These are phyloP conservation scores for Phymorhynchus buccinoides DNA, from an alignment of 1,140 invertebrate genomes.

Conservation along the genomic window DNA sequence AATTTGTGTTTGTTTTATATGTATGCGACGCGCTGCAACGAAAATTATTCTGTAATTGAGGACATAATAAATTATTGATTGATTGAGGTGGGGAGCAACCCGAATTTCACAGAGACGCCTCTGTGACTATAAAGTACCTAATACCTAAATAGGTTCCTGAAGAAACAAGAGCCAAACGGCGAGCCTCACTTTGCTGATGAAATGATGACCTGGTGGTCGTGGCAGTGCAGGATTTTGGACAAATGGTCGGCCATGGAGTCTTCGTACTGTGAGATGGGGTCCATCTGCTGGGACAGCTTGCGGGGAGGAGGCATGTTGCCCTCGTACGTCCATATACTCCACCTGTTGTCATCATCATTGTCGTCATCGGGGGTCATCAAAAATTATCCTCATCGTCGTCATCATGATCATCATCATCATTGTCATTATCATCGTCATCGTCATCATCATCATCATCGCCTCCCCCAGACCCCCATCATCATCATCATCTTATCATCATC, in stretches of 20 bases:
- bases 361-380: conserved; percentile 79
- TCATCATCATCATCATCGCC: conserved; percentile 62
- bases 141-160: too few species aligned
- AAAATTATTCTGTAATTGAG: too few species aligned
- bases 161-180: too few species aligned
- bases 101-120: too few species aligned
- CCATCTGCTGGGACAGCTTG: conserved; percentile 72
- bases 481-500: not conserved
- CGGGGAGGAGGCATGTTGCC: conserved; percentile 69
- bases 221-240: conserved; percentile 89
- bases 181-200: conserved; percentile 84
- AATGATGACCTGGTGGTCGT: conserved; percentile 84
- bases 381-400: too few species aligned
- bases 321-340: conserved; percentile 93
- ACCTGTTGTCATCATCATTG: conserved; percentile 75
- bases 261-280: conserved; percentile 81
- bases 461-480: too few species aligned
- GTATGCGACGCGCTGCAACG: too few species aligned
- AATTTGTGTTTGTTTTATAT: too few species aligned
- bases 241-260: conserved; percentile 86
- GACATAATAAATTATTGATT: too few species aligned
- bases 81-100: too few species aligned
- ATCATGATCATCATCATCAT: too few species aligned
- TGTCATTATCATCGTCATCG: conserved; percentile 61
- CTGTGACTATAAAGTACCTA: too few species aligned